phyloP scores from a whole-genome alignment of 2,888 invertebrate species.

The Tachina fera region DNA sequence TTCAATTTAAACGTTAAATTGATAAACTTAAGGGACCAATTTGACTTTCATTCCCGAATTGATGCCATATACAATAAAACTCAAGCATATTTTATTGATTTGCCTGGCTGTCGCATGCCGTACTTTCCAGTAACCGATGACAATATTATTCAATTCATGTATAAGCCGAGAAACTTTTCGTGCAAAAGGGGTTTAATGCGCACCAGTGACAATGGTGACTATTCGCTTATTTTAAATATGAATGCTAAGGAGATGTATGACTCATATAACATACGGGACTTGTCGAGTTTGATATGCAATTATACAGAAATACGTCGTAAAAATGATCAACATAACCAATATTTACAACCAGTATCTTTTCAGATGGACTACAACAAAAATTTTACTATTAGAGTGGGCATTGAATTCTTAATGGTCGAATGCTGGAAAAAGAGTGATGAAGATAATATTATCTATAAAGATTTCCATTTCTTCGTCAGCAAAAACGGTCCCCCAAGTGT shows the following conservation, averaged over 20 bases:
- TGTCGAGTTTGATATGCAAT: constrained; percentile 76
- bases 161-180: constrained; percentile 75
- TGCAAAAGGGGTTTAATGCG: constrained; percentile 78
- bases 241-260: constrained; percentile 75
- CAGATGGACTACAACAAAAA: constrained; percentile 73
- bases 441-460: constrained; percentile 85
- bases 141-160: constrained; percentile 79
- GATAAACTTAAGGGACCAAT: constrained; percentile 78
- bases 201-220: constrained; percentile 74
- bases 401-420: constrained; percentile 88
- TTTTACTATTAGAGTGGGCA: constrained; percentile 75
- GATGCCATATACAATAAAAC: constrained; percentile 79
- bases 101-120: constrained; percentile 82
- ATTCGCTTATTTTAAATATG: constrained; percentile 77
- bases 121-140: constrained; percentile 80
- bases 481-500: constrained; percentile 1
- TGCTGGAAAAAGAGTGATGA: constrained; percentile 83
- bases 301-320: constrained; percentile 78
- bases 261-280: constrained; percentile 77
- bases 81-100: constrained; percentile 81
- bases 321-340: constrained; percentile 76
- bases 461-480: constrained; percentile 85
- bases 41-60: constrained; percentile 80
- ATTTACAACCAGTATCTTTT: constrained; percentile 71
- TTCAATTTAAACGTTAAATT: constrained; percentile 81